Percentiles rank a stretch among this genome's conserved stretches.
Evolutionary conservation across 2,797 vertebrate species (phyloP).

Genomic region (Streptopelia turtur): DNA sequence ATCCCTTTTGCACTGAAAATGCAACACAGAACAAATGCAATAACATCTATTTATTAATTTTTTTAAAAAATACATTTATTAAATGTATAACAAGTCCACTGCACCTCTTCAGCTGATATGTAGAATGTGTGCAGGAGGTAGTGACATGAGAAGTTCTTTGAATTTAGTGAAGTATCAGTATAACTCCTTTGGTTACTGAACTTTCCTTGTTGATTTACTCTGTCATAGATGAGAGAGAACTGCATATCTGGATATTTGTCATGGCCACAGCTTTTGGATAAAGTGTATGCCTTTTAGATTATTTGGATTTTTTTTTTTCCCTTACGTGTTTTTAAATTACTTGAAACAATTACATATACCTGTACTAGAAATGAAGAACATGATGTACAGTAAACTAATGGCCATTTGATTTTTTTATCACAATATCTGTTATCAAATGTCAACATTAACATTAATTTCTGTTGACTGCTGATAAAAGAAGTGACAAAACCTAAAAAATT

Average conservation of each 20-base stretch:
- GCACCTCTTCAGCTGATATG: not conserved
- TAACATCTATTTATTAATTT: not conserved
- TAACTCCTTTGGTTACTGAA: not conserved
- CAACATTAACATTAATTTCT: not conserved
- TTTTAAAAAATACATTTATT: not conserved
- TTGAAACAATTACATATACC: not conserved
- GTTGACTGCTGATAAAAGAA: not conserved
- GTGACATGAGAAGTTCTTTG: not conserved
- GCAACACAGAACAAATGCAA: not conserved
- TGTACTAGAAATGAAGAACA: not conserved
- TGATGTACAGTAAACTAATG: not conserved
- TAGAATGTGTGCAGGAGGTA: not conserved
- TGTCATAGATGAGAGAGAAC: not conserved
- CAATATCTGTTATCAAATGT: not conserved
- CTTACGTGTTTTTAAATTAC: not conserved
- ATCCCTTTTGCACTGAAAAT: not conserved
- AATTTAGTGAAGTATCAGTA: not conserved
- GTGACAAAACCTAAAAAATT: not conserved
- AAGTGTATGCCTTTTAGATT: not conserved
- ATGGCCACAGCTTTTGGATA: not conserved
- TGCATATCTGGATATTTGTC: not conserved
- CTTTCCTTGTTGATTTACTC: not conserved
- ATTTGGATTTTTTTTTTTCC: not conserved
- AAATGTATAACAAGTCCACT: not conserved
- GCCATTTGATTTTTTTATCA: rapidly evolving